Evolutionary conservation across 2,113 vertebrate genomes (phyloP).

Genomic region (Sclerurus mexicanus): DNA sequence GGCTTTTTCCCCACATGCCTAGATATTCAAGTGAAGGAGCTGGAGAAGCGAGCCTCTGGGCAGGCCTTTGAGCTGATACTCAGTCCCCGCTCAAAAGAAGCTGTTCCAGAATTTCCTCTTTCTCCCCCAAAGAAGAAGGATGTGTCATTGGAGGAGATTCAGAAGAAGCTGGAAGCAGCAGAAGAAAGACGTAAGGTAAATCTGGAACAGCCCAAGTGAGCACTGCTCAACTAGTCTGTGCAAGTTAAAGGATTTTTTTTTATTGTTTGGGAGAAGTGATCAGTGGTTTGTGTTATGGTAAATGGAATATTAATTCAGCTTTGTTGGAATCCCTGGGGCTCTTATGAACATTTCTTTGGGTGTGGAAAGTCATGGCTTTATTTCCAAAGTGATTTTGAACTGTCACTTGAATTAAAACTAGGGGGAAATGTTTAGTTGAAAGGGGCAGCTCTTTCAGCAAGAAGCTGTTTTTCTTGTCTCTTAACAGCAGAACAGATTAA

Average conservation of each 20-base stretch:
- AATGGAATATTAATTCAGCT: background rate
- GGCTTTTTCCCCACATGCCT: fast-evolving
- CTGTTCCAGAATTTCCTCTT: conserved; percentile 86
- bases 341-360: fast-evolving
- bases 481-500: background rate
- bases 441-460: background rate
- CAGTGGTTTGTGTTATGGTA: background rate
- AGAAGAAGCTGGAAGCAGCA: conserved; percentile 92
- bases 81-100: conserved; percentile 85
- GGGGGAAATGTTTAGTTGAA: background rate
- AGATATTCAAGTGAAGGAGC: conserved; percentile 94
- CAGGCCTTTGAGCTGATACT: conserved; percentile 96
- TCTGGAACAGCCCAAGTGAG: background rate
- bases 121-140: conserved; percentile 91
- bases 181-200: conserved; percentile 94
- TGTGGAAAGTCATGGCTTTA: background rate
- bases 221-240: background rate
- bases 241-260: background rate
- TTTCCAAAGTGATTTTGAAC: background rate
- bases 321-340: background rate
- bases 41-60: conserved; percentile 93
- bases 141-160: conserved; percentile 92
- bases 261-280: background rate
- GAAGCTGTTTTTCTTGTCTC: background rate
- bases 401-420: background rate